These are phyloP conservation scores for Oscheius sp. DNA, from an alignment of 2,888 invertebrate species.

Conservation along the genomic window DNA sequence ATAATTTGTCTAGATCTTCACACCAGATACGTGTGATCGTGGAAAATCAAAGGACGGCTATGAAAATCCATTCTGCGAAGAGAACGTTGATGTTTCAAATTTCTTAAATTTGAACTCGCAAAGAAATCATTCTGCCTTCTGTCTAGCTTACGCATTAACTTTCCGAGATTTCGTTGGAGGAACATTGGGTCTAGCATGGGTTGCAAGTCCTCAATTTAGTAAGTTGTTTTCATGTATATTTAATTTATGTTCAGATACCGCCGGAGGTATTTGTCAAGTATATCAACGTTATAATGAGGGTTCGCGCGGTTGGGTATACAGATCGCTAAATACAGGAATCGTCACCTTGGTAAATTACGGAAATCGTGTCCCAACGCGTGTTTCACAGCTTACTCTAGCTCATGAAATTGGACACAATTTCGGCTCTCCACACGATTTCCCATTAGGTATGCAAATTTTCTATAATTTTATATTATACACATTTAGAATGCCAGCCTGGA, in stretches of 20 bases:
- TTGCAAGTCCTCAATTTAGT: conserved; percentile 86
- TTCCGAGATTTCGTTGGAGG: conserved; percentile 95
- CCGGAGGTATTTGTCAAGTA: conserved; percentile 96
- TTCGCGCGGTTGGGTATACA: conserved; percentile 86
- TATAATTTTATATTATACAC: too few species aligned
- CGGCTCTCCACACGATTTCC: conserved; percentile 81
- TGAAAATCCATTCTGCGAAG: conserved; percentile 80
- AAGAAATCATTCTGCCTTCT: conserved; percentile 96
- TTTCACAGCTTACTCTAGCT: conserved; percentile 94
- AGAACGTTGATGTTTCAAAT: conserved; percentile 98
- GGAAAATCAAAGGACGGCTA: conserved; percentile 53
- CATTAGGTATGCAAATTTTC: conserved; percentile 44
- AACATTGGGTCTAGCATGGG: conserved; percentile 97
- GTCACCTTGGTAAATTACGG: conserved; percentile 99
- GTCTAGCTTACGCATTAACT: conserved; percentile 98
- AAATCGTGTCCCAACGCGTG: conserved; percentile 89
- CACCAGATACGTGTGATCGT: conserved; percentile 81
- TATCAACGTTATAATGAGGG: conserved; percentile 96
- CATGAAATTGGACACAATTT: conserved; percentile 99
- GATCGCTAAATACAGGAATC: conserved; percentile 95
- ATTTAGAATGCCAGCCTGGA: conserved; percentile 85
- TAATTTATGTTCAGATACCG: conserved; percentile 81
- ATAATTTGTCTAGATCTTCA: conserved; percentile 81
- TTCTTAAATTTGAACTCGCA: conserved; percentile 96
- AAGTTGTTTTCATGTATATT: conserved; percentile 25